A percentile compares a stretch with the other conserved stretches of the same genome.
phyloP scores from a whole-genome alignment of 53 echinoderm and acorn worm species.

The Henricia sp. region DNA sequence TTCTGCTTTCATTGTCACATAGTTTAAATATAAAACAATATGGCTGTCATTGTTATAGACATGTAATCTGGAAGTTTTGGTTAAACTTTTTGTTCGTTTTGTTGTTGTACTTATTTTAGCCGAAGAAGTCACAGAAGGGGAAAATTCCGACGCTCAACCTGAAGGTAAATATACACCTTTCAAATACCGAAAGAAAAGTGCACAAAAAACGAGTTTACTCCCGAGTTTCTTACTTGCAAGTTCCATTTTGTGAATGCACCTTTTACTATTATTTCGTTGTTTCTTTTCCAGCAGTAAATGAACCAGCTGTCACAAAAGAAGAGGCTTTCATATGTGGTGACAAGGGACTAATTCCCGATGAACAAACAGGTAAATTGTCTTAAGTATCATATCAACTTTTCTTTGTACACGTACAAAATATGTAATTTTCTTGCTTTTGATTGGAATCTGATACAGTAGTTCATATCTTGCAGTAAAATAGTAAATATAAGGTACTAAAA shows the following conservation, averaged over 20 bases:
- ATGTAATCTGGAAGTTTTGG: background rate
- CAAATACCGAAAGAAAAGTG: background rate
- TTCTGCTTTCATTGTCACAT: too few relatives aligned
- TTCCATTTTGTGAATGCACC: background rate
- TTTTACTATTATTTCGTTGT: background rate
- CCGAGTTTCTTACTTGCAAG: background rate
- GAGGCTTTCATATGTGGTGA: conserved; percentile 58
- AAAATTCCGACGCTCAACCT: background rate
- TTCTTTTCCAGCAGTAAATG: conserved; percentile 55
- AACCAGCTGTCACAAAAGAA: conserved; percentile 66
- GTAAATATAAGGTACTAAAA: background rate
- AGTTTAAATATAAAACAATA: too few relatives aligned
- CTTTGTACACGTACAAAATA: too few relatives aligned
- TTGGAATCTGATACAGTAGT: background rate
- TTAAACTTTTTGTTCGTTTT: background rate
- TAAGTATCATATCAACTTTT: too few relatives aligned
- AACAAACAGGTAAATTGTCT: conserved; percentile 35
- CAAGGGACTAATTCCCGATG: conserved; percentile 42
- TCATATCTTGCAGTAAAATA: too few relatives aligned
- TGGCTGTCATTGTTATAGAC: too few relatives aligned
- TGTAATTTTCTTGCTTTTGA: too few relatives aligned
- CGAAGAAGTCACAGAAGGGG: background rate
- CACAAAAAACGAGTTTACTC: background rate
- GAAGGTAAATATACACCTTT: background rate
- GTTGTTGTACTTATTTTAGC: background rate